Conservation (phyloP, 1,140 invertebrate species). For the Kradibia gibbosae region DNA sequence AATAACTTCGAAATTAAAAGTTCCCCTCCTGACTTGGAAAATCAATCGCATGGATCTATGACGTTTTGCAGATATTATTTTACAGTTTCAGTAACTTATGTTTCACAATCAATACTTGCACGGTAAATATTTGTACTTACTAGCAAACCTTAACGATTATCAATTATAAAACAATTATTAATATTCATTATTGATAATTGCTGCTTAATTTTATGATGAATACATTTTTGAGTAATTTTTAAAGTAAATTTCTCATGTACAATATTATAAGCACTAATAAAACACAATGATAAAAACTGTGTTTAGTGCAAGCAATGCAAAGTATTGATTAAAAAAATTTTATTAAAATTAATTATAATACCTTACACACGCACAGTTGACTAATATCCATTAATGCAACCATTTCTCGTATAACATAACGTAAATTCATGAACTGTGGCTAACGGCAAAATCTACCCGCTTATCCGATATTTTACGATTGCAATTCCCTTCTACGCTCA, state of each 20-base stretch:
- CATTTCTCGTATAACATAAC: too few relatives aligned
- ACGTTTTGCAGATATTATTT: constrained; percentile 28
- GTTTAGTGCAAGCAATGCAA: too few relatives aligned
- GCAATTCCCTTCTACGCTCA: not conserved
- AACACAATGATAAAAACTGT: too few relatives aligned
- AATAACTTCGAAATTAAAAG: not conserved
- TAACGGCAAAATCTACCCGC: not conserved
- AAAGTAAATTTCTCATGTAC: too few relatives aligned
- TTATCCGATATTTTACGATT: constrained; percentile 29
- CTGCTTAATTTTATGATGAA: too few relatives aligned
- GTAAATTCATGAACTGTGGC: constrained; percentile 3
- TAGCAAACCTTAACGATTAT: not conserved
- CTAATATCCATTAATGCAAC: not conserved
- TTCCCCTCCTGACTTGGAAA: not conserved
- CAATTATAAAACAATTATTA: not conserved
- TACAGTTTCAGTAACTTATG: constrained; percentile 17
- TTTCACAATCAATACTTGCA: not conserved
- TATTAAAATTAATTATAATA: not conserved
- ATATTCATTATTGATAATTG: not conserved
- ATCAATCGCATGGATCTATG: constrained; percentile 39
- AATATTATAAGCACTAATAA: too few relatives aligned
- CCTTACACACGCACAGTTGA: not conserved
- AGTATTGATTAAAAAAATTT: too few relatives aligned
- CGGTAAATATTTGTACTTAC: not conserved
- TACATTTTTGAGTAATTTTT: too few relatives aligned